These are phyloP conservation scores for Dreissena polymorpha DNA, from an alignment of 1,140 invertebrate species.

Conservation along the genomic window DNA sequence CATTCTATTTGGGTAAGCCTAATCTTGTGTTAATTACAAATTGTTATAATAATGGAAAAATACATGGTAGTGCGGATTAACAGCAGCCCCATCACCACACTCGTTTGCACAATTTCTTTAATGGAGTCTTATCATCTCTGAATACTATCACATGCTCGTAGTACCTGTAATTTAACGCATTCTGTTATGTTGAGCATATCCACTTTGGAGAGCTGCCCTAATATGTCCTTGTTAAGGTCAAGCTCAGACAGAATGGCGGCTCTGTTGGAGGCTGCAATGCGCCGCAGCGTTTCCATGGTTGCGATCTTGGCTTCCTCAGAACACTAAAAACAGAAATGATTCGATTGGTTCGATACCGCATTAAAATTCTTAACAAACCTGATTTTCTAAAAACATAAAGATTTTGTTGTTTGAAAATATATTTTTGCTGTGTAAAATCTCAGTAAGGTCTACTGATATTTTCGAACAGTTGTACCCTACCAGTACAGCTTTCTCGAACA, in stretches of 20 bases:
- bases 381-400: too few relatives aligned
- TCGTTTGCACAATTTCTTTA: neutral
- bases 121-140: neutral
- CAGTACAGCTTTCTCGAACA: too few relatives aligned
- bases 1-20: too few relatives aligned
- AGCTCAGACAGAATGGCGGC: slow-evolving; percentile 33
- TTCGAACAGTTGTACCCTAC: too few relatives aligned
- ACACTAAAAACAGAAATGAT: too few relatives aligned
- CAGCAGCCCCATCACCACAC: neutral
- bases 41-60: neutral
- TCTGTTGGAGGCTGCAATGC: slow-evolving; percentile 23
- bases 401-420: too few relatives aligned
- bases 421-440: too few relatives aligned
- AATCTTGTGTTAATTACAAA: neutral
- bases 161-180: slow-evolving; percentile 47
- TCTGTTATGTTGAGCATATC: slow-evolving; percentile 35
- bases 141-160: neutral
- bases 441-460: too few relatives aligned
- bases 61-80: neutral
- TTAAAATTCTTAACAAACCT: too few relatives aligned
- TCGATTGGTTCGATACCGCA: too few relatives aligned
- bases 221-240: slow-evolving; percentile 40
- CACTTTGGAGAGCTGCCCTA: slow-evolving; percentile 4
- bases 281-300: slow-evolving; percentile 36
- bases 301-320: neutral